phyloP scores from a whole-genome alignment of 2,113 vertebrate genomes.

The Erinaceus europaeus region DNA sequence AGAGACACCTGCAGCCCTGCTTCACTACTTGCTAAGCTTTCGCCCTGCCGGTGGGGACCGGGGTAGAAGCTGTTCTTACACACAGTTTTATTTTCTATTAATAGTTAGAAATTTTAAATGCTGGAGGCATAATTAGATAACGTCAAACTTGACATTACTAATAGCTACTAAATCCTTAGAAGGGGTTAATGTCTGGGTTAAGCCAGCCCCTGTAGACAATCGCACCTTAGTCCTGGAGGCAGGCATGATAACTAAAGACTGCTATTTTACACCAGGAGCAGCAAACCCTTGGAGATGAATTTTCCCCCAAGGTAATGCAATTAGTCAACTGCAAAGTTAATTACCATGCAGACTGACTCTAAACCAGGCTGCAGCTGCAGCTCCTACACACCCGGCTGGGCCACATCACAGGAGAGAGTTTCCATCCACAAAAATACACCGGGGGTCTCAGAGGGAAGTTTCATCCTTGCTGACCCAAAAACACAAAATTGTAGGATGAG shows the following conservation, averaged over 20 bases:
- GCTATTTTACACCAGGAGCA: not conserved
- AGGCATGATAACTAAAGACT: too few relatives aligned
- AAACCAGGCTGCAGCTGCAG: not conserved
- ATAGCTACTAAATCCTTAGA: accelerated
- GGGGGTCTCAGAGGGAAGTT: not conserved
- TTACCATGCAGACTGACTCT: not conserved
- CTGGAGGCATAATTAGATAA: not conserved
- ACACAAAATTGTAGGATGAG: not conserved
- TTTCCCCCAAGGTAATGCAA: not conserved
- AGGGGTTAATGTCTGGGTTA: not conserved
- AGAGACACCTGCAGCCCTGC: too few relatives aligned
- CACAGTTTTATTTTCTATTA: too few relatives aligned
- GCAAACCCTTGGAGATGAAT: not conserved
- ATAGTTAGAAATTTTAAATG: too few relatives aligned
- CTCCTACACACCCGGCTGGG: not conserved
- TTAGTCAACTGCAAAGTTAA: not conserved
- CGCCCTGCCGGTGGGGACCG: too few relatives aligned
- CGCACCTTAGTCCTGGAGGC: not conserved
- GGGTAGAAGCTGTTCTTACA: too few relatives aligned
- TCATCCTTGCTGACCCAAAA: not conserved
- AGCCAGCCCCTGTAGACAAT: not conserved
- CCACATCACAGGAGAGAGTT: not conserved
- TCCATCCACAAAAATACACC: not conserved
- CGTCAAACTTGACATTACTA: not conserved
- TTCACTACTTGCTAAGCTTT: too few relatives aligned